Evolutionary conservation across 2,797 vertebrate species (phyloP).

Genomic region (Choloepus didactylus): DNA sequence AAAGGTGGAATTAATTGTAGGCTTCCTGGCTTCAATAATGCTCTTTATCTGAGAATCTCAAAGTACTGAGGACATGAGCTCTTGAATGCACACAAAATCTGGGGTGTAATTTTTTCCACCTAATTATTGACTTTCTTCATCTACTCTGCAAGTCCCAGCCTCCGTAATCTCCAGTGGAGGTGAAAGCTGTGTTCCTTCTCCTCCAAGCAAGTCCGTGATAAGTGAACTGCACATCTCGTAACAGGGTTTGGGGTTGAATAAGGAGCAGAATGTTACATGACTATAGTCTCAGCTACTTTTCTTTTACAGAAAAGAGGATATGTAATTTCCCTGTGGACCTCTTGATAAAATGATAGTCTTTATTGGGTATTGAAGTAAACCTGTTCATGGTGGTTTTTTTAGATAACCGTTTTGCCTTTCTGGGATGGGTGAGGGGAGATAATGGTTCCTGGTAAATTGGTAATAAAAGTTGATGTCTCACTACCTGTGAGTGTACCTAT

Average conservation of each 20-base stretch:
- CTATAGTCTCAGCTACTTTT: neutral
- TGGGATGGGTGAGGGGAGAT: too few species aligned
- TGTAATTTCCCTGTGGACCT: neutral
- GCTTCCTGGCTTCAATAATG: neutral
- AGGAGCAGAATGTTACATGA: slow-evolving; percentile 5
- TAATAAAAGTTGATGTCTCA: neutral
- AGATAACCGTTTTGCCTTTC: neutral
- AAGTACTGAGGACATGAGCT: neutral
- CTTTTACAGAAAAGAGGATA: neutral
- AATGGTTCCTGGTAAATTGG: neutral
- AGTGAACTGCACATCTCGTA: slow-evolving; percentile 24
- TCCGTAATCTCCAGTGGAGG: neutral
- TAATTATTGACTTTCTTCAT: neutral
- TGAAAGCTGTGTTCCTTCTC: neutral
- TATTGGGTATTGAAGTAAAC: neutral
- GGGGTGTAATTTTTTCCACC: neutral
- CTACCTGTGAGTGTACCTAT: neutral
- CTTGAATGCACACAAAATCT: neutral
- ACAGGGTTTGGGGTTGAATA: neutral
- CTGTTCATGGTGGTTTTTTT: slow-evolving; percentile 27
- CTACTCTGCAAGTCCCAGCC: neutral
- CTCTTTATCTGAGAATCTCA: neutral
- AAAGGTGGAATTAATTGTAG: slow-evolving; percentile 45
- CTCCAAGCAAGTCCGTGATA: neutral
- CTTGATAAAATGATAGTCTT: neutral